phyloP scores from a whole-genome alignment of 2,797 vertebrate species.

The Pangasius macronema region DNA sequence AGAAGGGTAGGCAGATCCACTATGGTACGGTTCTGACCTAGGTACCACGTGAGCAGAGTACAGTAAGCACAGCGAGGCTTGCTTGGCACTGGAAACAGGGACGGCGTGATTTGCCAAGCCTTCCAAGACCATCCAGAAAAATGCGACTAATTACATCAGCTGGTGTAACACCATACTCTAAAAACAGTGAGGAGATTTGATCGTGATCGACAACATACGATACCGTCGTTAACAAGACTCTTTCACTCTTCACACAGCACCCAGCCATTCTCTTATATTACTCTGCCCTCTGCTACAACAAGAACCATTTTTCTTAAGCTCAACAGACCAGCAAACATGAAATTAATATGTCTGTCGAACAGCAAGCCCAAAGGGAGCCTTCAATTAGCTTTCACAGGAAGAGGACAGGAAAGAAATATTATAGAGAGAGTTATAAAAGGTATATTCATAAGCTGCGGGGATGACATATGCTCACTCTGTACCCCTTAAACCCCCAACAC shows the following conservation, averaged over 20 bases:
- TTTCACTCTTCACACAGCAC: slow-evolving; percentile 42
- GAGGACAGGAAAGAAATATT: slow-evolving; percentile 61
- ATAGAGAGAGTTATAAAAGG: slow-evolving; percentile 60
- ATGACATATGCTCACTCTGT: slow-evolving; percentile 70
- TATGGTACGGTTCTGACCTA: background rate
- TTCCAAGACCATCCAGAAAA: background rate
- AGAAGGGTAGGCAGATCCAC: background rate
- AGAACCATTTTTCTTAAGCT: slow-evolving; percentile 61
- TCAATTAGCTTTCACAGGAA: slow-evolving; percentile 74
- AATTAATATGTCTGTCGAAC: slow-evolving; percentile 77
- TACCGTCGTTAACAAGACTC: too few relatives aligned
- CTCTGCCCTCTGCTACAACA: slow-evolving; percentile 48
- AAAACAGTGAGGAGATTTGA: too few relatives aligned
- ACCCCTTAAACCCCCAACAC: slow-evolving; percentile 56
- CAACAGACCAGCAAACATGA: slow-evolving; percentile 69
- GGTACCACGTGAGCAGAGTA: too few relatives aligned
- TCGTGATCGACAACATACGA: too few relatives aligned
- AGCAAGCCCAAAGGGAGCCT: slow-evolving; percentile 69
- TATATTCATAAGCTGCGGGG: slow-evolving; percentile 67
- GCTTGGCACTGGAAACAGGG: background rate
- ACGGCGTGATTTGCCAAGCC: background rate
- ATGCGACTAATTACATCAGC: background rate
- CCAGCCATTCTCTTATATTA: slow-evolving; percentile 57
- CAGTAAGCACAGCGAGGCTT: too few relatives aligned
- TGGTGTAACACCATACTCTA: too few relatives aligned